phyloP scores from a whole-genome alignment of 35 echinoderm and acorn worm genomes.

The Ptychodera flava region DNA sequence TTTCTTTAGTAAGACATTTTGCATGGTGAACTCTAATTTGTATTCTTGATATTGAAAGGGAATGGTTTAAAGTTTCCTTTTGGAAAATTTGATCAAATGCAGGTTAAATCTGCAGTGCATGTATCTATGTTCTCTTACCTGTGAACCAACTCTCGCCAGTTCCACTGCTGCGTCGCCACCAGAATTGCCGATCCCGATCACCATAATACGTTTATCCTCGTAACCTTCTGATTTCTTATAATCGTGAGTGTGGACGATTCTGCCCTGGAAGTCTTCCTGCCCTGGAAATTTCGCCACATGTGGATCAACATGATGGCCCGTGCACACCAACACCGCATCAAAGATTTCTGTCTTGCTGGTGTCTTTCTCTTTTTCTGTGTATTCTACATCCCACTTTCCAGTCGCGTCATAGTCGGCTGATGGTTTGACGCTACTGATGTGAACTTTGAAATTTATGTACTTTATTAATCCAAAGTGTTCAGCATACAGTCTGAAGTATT shows the following conservation, averaged over 20 bases:
- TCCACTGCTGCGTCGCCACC: not conserved
- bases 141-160: not conserved
- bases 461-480: slow-evolving; percentile 35
- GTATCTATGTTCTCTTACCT: no score
- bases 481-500: slow-evolving; percentile 38
- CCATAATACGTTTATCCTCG: not conserved
- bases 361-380: slow-evolving; percentile 5
- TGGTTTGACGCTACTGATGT: slow-evolving; percentile 11
- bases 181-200: not conserved
- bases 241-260: not conserved
- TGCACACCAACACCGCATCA: slow-evolving; percentile 37
- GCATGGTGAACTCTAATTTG: no score
- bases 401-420: slow-evolving; percentile 16
- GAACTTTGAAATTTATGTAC: slow-evolving; percentile 22
- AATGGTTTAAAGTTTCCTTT: no score
- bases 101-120: no score
- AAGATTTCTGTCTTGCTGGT: slow-evolving; percentile 23
- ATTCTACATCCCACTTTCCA: slow-evolving; percentile 23
- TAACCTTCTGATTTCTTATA: not conserved
- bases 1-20: no score
- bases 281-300: not conserved
- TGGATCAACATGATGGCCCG: slow-evolving; percentile 17
- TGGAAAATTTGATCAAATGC: no score
- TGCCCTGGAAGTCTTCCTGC: not conserved
- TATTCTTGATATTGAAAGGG: no score